A percentile compares a stretch with the other conserved stretches of the same genome.
phyloP scores from a whole-genome alignment of 2,888 invertebrate species.

The Nemotelus nigrinus region DNA sequence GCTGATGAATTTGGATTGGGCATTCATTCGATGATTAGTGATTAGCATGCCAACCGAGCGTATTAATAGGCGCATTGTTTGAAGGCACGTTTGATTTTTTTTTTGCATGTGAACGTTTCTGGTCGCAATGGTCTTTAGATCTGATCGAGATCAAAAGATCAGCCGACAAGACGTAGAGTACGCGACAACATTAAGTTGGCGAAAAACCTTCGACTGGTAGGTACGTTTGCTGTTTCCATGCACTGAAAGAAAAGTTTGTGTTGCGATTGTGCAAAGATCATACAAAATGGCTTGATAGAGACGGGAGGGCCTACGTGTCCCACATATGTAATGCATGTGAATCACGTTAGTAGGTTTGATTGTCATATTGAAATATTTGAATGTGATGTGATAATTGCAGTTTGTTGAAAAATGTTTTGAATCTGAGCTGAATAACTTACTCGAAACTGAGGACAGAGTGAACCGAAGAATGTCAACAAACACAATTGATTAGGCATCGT shows the following conservation, averaged over 20 bases:
- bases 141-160: background rate
- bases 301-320: background rate
- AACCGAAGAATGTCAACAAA: too few relatives aligned
- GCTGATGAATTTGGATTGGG: background rate
- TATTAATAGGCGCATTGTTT: constrained; percentile 33
- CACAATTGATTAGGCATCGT: too few relatives aligned
- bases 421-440: too few relatives aligned
- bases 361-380: too few relatives aligned
- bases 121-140: background rate
- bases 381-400: too few relatives aligned
- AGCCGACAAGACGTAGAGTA: background rate
- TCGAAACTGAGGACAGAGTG: too few relatives aligned
- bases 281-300: background rate
- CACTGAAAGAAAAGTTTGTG: background rate
- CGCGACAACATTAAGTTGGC: constrained; percentile 18
- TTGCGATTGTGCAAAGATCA: background rate
- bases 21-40: background rate
- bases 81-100: constrained; percentile 16
- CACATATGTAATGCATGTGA: background rate
- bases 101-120: background rate
- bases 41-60: constrained; percentile 27
- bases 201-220: constrained; percentile 9
- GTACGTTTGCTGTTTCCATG: background rate
- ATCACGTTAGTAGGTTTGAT: too few relatives aligned
- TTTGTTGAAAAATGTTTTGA: too few relatives aligned